Evolutionary conservation across 1,140 invertebrate species (phyloP).

Genomic region (Asbolus verrucosus): DNA sequence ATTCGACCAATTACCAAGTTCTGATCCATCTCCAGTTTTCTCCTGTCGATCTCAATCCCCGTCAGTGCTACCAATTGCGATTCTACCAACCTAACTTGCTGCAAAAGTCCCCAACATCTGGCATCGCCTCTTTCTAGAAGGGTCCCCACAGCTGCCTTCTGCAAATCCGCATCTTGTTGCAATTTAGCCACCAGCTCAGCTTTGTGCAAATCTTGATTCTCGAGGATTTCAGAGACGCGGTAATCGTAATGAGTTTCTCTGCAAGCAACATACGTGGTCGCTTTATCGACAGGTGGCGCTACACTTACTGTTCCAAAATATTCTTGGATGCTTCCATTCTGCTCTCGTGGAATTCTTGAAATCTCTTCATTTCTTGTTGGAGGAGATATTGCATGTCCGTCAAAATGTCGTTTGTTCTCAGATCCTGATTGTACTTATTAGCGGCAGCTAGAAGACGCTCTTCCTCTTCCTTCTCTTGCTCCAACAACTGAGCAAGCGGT

Average conservation of each 20-base stretch:
- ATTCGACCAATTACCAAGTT: conserved; percentile 70
- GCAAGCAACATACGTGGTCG: conserved; percentile 49
- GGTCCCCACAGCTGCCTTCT: conserved; percentile 79
- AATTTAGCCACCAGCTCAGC: conserved; percentile 71
- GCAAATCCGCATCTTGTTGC: conserved; percentile 76
- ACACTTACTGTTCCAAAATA: conserved; percentile 61
- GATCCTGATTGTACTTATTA: conserved; percentile 57
- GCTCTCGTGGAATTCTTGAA: conserved; percentile 58
- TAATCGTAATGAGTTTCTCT: conserved; percentile 71
- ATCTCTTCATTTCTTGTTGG: conserved; percentile 69
- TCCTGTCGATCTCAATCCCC: conserved; percentile 79
- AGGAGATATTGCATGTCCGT: conserved; percentile 76
- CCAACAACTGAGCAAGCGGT: conserved; percentile 71
- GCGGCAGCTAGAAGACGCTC: conserved; percentile 63
- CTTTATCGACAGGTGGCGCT: not conserved
- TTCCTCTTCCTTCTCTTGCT: conserved; percentile 75
- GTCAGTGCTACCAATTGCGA: conserved; percentile 81
- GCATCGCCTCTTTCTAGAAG: conserved; percentile 81
- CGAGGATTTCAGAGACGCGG: conserved; percentile 71
- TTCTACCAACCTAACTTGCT: conserved; percentile 83
- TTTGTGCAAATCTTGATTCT: conserved; percentile 72
- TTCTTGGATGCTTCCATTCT: conserved; percentile 57
- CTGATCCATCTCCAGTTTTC: conserved; percentile 75
- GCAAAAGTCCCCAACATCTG: conserved; percentile 78
- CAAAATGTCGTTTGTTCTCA: conserved; percentile 68